These are phyloP conservation scores for Caradrina clavipalpis DNA, from an alignment of 2,888 invertebrate species.

Conservation along the genomic window DNA sequence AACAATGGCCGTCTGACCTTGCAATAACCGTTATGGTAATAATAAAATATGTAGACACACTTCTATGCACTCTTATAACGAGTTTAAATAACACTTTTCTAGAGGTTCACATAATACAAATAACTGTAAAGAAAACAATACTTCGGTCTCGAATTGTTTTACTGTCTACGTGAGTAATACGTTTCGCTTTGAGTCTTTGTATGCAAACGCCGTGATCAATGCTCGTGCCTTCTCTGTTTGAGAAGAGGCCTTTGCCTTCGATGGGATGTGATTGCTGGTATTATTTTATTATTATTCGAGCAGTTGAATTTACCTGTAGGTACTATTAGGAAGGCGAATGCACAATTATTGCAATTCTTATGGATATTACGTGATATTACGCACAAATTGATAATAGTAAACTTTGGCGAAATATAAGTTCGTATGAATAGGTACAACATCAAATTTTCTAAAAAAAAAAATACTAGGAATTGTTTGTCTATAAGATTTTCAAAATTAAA, in stretches of 20 bases:
- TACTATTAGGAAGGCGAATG: constrained; percentile 1
- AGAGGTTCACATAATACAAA: not conserved
- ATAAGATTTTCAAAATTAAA: no score
- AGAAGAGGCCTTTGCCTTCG: no score
- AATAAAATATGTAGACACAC: not conserved
- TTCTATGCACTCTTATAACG: not conserved
- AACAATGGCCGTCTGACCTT: constrained; percentile 26
- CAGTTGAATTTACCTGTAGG: not conserved
- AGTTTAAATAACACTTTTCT: constrained; percentile 1
- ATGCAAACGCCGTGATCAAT: no score
- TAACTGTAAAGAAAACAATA: not conserved
- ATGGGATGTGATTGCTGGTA: no score
- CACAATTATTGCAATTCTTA: not conserved
- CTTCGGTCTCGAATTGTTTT: not conserved
- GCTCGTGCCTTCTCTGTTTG: no score
- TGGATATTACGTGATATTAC: no score
- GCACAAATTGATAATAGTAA: no score
- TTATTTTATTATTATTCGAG: not conserved
- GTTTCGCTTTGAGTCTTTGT: not conserved
- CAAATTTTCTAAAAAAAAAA: no score
- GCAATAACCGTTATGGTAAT: constrained; percentile 9
- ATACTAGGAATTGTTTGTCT: no score
- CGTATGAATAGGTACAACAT: no score
- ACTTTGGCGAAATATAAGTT: no score
- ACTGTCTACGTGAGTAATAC: not conserved